Evolutionary conservation across 2,888 invertebrate genomes (phyloP).

Genomic region (Myathropa florea): DNA sequence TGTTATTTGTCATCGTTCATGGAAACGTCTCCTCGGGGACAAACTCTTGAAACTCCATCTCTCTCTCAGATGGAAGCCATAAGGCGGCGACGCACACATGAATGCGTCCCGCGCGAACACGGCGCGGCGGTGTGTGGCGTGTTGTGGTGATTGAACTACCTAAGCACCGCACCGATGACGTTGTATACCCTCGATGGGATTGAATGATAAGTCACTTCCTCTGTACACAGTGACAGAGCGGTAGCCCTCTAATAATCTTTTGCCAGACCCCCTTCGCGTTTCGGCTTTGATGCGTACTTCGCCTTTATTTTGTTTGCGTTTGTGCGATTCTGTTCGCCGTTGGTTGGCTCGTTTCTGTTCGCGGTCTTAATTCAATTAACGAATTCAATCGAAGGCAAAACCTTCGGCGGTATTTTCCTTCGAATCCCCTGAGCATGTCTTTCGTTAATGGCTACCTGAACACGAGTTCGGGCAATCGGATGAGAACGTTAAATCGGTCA

Average conservation of each 20-base stretch:
- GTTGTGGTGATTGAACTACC: constrained; percentile 37
- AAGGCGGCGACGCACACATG: neutral
- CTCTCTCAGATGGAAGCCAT: neutral
- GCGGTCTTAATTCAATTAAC: constrained; percentile 64
- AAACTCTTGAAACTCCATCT: neutral
- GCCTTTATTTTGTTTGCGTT: neutral
- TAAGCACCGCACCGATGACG: constrained; percentile 13
- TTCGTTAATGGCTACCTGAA: constrained; percentile 6
- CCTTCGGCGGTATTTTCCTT: constrained; percentile 16
- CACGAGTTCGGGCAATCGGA: constrained; percentile 40
- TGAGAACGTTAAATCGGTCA: constrained; percentile 63
- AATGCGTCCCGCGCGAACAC: neutral
- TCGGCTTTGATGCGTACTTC: neutral
- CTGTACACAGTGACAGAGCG: constrained; percentile 3
- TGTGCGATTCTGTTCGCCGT: constrained; percentile 8
- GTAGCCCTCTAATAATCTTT: neutral
- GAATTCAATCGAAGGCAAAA: constrained; percentile 44
- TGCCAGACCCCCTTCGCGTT: neutral
- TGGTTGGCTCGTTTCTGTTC: neutral
- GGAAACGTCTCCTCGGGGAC: constrained; percentile 5
- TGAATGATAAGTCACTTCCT: constrained; percentile 52
- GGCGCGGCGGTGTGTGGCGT: neutral
- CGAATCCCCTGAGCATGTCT: neutral
- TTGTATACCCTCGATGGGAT: neutral
- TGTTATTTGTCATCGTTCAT: constrained; percentile 15